Conservation (phyloP, 2,888 invertebrate species). For the Ischnus inquisitorius region DNA sequence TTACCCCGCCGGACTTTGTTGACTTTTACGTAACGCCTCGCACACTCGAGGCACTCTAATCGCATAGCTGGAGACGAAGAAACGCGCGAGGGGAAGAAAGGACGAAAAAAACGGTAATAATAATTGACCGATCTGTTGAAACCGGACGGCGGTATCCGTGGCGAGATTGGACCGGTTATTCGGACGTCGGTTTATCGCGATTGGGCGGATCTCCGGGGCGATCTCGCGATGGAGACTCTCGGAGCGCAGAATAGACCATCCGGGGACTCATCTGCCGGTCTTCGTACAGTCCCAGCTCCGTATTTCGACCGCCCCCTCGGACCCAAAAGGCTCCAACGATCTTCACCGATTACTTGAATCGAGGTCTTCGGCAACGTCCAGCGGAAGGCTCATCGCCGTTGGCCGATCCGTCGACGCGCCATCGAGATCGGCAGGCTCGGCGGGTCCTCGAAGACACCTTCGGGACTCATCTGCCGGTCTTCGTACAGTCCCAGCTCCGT, state of each 20-base stretch:
- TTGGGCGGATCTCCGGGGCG: constrained; percentile 70
- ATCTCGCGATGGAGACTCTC: constrained; percentile 39
- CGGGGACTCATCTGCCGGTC: constrained; percentile 24
- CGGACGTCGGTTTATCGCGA: constrained; percentile 72
- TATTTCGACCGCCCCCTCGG: constrained; percentile 1
- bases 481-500: not conserved
- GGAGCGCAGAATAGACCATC: constrained; percentile 55
- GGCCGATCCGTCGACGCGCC: no score
- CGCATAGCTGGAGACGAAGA: constrained; percentile 13
- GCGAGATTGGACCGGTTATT: constrained; percentile 68
- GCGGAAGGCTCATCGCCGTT: not conserved
- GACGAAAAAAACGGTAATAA: constrained; percentile 14
- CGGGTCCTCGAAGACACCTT: no score
- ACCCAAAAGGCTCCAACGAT: not conserved
- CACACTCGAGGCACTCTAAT: constrained; percentile 35
- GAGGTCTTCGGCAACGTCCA: not conserved
- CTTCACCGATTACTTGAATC: not conserved
- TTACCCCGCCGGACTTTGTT: not conserved
- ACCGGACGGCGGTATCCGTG: constrained; percentile 40
- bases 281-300: not conserved
- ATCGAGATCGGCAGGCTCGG: no score
- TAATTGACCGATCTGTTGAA: constrained; percentile 20
- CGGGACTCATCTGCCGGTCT: constrained; percentile 20
- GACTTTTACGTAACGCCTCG: constrained; percentile 29
- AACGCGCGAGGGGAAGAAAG: not conserved